A percentile compares a stretch with the other conserved stretches of the same genome.
Conservation (phyloP, 2,888 invertebrate species). For the Scaptomyza parva region DNA sequence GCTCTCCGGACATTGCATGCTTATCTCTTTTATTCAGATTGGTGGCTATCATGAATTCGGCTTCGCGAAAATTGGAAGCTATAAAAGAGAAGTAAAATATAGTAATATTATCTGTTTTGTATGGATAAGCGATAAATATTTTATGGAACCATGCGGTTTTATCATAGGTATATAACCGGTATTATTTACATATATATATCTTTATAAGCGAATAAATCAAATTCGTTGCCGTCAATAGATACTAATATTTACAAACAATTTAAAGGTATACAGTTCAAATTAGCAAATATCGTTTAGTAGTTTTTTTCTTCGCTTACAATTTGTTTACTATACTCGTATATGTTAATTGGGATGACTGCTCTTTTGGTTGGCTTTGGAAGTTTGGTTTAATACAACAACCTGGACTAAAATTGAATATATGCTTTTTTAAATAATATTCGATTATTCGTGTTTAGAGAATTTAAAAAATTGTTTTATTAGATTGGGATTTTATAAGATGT, state of each 20-base stretch:
- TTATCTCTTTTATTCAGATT: slow-evolving; percentile 73
- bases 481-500: too few relatives aligned
- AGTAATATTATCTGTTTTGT: background rate
- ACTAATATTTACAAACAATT: background rate
- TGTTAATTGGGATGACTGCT: too few relatives aligned
- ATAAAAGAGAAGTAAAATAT: background rate
- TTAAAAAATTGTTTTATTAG: too few relatives aligned
- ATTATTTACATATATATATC: background rate
- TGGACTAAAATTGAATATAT: too few relatives aligned
- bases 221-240: background rate
- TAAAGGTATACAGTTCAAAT: background rate
- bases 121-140: background rate
- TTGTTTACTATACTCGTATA: too few relatives aligned
- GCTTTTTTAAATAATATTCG: too few relatives aligned
- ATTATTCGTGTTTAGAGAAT: too few relatives aligned
- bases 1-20: slow-evolving; percentile 64
- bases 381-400: too few relatives aligned
- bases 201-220: background rate
- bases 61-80: slow-evolving; percentile 76
- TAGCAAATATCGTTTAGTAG: too few relatives aligned
- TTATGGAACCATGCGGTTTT: background rate
- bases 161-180: background rate
- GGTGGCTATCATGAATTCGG: slow-evolving; percentile 73
- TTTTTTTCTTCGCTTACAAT: too few relatives aligned
- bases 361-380: too few relatives aligned